A percentile compares a stretch with the other conserved stretches of the same genome.
Evolutionary conservation across 1,140 invertebrate species (phyloP).

Genomic region (Lucilia cuprina): DNA sequence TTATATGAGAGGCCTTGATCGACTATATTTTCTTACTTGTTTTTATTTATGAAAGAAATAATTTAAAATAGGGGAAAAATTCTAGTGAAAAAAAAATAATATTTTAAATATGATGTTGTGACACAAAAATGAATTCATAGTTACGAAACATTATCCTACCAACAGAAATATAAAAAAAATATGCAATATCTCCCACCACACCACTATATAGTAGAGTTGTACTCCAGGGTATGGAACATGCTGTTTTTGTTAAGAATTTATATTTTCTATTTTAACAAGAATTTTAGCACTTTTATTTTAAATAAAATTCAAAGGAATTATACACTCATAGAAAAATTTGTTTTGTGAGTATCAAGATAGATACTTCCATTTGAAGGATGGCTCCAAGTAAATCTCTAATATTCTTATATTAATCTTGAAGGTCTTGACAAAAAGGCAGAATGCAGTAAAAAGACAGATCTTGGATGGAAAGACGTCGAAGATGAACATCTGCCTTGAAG

Average conservation of each 20-base stretch:
- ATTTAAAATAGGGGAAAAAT: neutral
- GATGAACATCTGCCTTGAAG: too few species aligned
- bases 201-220: neutral
- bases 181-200: neutral
- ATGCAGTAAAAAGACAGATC: too few species aligned
- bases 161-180: neutral
- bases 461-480: too few species aligned
- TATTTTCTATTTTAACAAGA: neutral
- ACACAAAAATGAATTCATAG: neutral
- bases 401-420: too few species aligned
- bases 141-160: neutral
- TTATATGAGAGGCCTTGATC: too few species aligned
- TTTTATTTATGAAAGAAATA: too few species aligned
- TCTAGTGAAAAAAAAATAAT: neutral
- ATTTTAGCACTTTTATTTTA: neutral
- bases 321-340: too few species aligned
- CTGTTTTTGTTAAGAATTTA: neutral
- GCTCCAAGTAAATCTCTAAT: too few species aligned
- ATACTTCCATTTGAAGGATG: too few species aligned
- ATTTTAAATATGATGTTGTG: neutral
- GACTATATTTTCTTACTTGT: too few species aligned
- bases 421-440: too few species aligned
- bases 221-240: neutral
- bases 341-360: too few species aligned
- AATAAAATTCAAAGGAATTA: neutral